Evolutionary conservation across 2,113 vertebrate genomes (phyloP), one percentile per base, ranked within the genome.

Genomic region (Pangasianodon hypophthalmus): DNA sequence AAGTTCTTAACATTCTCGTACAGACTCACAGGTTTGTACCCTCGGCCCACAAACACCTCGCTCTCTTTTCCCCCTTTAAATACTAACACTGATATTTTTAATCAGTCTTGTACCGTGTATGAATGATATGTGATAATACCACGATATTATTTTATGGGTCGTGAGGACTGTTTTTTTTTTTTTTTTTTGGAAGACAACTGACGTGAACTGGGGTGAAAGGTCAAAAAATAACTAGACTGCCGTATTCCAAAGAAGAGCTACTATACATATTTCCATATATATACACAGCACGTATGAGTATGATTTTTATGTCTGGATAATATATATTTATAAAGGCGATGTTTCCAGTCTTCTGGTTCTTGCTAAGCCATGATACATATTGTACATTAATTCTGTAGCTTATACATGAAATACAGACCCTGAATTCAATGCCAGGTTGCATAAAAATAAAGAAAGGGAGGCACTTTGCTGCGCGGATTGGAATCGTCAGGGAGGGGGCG

Each of bases 171-270:
- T 44, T 44, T 16, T 13, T 24, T 32, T 18, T 64, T 91, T 46
- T 62, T n/a, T 58, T 18, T n/a, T 56, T 13, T 58, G 41, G 69
- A 85, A 93, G 91, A 93, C 92, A 91, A 93, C 91, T 94, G 91
- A 93, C 85, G 88, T 92, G 91, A 88, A 93, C 88, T 91, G 84
- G 10, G 88, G 24, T 88, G 87, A 91, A 88, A 88, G 91, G 92
- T 96, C 95, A 95, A 92, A 96, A 96, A 96, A 96, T 95, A 96
- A 96, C 96, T 96, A 95, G 95, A 96, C 96, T 96, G 96, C 95
- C 95, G 92, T 93, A 90, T 92, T 93, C 93, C 93, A 32, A 94
- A 91, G 93, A 94, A 92, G 92, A 95, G 95, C 92, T 95, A 95
- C 93, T 94, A 95, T 95, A 95, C 91, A 92, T 94, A 95, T 95